Evolutionary conservation across 1,140 invertebrate genomes (phyloP), one percentile per base, ranked within the genome.

Genomic region (Belonocnema kinseyi): DNA sequence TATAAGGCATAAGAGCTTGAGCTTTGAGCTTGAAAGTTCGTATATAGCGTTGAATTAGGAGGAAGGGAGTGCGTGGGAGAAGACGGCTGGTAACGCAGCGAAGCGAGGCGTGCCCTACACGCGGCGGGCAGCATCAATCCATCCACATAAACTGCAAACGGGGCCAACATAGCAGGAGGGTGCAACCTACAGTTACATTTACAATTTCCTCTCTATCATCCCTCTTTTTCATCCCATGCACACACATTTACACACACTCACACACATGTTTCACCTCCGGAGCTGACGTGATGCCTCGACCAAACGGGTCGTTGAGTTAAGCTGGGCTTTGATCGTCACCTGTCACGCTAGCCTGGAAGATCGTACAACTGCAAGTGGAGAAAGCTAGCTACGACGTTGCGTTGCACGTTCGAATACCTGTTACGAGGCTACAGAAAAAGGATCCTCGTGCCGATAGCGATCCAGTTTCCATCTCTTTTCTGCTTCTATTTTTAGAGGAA

Each of bases 91-190:
- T 88, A 86, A 88, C 87, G 88, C 89, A 90, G 83, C 86, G 88
- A 86, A 89, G 87, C 88, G 86, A 89, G 86, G 87, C 87, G 88
- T 89, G 88, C 88, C 88, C 84, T 86, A 88, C 88, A 90, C 89
- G 88, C 88, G 84, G 82, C 87, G 87, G 85, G 83, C 89, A 88
- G 88, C 88, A 89, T 90, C 89, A 89, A 90, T 89, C 87, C 88
- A 90, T 90, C 88, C 88, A 88, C 87, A 86, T 90, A 90, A 90
- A 90, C 87, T 89, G 85, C 88, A 88, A 90, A 88, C 88, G 85
- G 83, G 85, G 79, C 81, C 82, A 73, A 52, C 8, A 50, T 21
- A 71, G 73, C 73, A 80, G 72, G 78, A 78, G 81, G 80, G 78
- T 78, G 72, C 74, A 82, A 80, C 77, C 82, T 81, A 71, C 70